A percentile compares a stretch with the other conserved stretches of the same genome.
phyloP scores from a whole-genome alignment of 2,797 vertebrate species.

The Otolemur crassicaudatus region DNA sequence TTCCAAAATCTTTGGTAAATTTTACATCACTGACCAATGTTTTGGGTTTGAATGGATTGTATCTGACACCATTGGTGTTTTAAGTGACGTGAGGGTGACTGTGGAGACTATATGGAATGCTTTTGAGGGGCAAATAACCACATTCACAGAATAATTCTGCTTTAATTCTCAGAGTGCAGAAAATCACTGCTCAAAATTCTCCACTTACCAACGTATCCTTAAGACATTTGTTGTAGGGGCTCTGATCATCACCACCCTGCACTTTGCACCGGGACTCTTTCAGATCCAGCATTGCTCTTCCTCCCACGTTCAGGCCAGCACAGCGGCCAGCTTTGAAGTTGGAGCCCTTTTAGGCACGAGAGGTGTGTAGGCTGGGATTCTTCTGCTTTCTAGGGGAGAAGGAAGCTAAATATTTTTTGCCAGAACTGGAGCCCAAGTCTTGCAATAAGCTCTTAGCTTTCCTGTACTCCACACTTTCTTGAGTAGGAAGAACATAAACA shows the following conservation, averaged over 20 bases:
- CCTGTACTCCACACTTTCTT: background rate
- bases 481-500: background rate
- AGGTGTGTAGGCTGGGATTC: background rate
- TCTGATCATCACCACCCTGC: background rate
- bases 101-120: background rate
- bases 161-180: slow-evolving; percentile 33
- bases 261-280: background rate
- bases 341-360: background rate
- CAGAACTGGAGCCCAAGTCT: background rate
- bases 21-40: background rate
- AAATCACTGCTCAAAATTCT: background rate
- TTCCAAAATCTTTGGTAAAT: background rate
- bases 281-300: background rate
- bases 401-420: background rate
- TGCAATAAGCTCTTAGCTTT: slow-evolving; percentile 4
- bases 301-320: background rate
- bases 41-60: background rate
- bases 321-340: background rate
- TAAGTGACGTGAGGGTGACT: background rate
- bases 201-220: background rate
- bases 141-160: background rate
- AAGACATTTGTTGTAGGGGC: background rate
- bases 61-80: background rate
- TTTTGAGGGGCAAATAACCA: background rate
- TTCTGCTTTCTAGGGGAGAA: background rate